Base-by-base conservation (phyloP, 2,797 vertebrate species). In the Gallinago nigripennis region DNA sequence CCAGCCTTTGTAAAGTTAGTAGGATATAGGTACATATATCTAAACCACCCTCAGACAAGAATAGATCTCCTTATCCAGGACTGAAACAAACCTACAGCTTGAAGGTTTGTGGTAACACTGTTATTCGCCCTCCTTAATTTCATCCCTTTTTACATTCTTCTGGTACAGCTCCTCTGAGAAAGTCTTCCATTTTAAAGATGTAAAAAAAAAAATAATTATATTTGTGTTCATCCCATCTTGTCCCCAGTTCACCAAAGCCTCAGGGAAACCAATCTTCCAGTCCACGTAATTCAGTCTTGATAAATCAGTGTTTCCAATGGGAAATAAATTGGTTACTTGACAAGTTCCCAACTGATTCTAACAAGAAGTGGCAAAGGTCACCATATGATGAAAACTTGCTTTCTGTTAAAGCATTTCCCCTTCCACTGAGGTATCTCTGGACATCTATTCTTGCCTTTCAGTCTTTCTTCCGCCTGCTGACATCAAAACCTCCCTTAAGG, bases 151-250 rank as follows among this genome's bases (percentile, higher is more conserved):
- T 50, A 56, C 39, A 69, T 78, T 92, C n/a, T 68, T 90, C 18
- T 79, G 60, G 43, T 82, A 76, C 45, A 93, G 9, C 19, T 95
- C 69, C 35, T 61, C 25, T 77, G 35, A 95, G 68, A 53, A 88
- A 45, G 4, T 13, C 64, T 92, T 91, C 69, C 16, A 69, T 87
- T 85, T 94, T 57, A 70, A 95, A 95, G 86, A 88, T 64, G 24
- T 72, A 4, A 75, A 78, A 61, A 68, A 60, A 54, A 31, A 7
- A 30, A 5, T 21, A 5, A 25, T 24, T 31, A 33, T 53, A 20
- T 35, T 71, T 7, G 6, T 31, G 13, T 31, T 13, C 14, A 3
- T 64, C 20, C 39, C 39, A 43, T 43, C 19, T 30, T 64, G 39
- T 43, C 28, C 28, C 39, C 28, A 23, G 2, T 14, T 39, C 39